These are phyloP conservation scores for Paraescarpia echinospica DNA, from an alignment of 1,140 invertebrate species.

Conservation along the genomic window DNA sequence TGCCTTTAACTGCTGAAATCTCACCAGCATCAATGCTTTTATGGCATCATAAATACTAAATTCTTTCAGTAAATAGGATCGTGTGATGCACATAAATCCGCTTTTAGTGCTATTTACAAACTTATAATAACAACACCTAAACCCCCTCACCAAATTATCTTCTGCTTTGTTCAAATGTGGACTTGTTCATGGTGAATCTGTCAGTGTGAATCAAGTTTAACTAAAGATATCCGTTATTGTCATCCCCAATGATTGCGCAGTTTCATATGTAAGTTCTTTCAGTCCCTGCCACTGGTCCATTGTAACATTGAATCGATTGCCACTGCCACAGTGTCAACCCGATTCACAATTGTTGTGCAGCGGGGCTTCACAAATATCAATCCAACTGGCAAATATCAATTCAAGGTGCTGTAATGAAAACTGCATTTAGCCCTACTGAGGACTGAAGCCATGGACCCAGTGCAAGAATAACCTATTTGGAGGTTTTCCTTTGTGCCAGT, in stretches of 20 bases:
- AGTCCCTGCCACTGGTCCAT: not conserved
- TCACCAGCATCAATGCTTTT: not conserved
- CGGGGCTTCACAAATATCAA: not conserved
- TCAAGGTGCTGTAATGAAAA: not conserved
- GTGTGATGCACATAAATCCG: not conserved
- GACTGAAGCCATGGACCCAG: not conserved
- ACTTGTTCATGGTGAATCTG: not conserved
- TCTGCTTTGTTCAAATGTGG: not conserved
- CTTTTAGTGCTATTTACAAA: constrained; percentile 1
- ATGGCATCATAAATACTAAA: not conserved
- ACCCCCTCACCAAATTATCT: not conserved
- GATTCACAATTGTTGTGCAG: not conserved
- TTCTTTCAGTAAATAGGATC: not conserved
- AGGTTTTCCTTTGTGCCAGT: not conserved
- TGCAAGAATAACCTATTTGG: not conserved
- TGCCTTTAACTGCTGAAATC: not conserved
- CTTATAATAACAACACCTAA: not conserved
- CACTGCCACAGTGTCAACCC: not conserved
- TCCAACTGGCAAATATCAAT: not conserved
- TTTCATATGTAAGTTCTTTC: not conserved
- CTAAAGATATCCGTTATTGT: not conserved
- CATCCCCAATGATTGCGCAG: not conserved
- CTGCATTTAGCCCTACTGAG: not conserved
- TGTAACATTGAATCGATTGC: not conserved
- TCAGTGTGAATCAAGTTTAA: not conserved